Evolutionary conservation across 2,888 invertebrate genomes (phyloP), one percentile per base, ranked within the genome.

Genomic region (Physocephala rufipes): DNA sequence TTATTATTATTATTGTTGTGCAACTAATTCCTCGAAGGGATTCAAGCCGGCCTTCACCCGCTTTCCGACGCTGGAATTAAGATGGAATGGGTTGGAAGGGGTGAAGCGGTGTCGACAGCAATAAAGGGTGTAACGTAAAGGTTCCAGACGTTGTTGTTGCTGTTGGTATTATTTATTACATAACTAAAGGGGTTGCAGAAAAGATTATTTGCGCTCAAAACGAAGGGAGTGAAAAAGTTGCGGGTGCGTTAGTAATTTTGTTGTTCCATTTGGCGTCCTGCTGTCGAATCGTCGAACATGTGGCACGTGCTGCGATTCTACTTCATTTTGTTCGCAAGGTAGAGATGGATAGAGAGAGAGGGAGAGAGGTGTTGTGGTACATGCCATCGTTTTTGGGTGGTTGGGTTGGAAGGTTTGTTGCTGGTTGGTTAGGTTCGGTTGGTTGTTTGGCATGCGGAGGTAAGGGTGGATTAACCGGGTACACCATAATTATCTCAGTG

Each of bases 101-200:
- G 49, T 49, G 49, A 49, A 49, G 16, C 49, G 19, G 59, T 26
- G 26, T 19, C 59, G 28, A 30, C n/a, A 26, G 64, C 65, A 66
- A 43, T 59, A 74, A 72, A 71, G 73, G 73, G 68, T 74, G 55
- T 28, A 72, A 63, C 69, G 70, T n/a, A 73, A 73, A 68, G 72
- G 49, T 45, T 58, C 16, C 24, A 19, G 12, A 9, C 5, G 36
- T 7, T 36, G 36, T 9, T 36, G 36, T 36, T 36, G 36, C 9
- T 36, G 36, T 36, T 66, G 53, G n/a, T 55, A 13, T 53, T 53
- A 36, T 24, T 19, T 58, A 5, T 15, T 58, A n/a, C n/a, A n/a
- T n/a, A n/a, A n/a, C 26, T 0, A 15, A 24, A 58, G 15, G 58
- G 24, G 58, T 58, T 58, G 28, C 21, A 3, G 24, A 55, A n/a